A percentile compares a stretch with the other conserved stretches of the same genome.
Conservation (phyloP, 1,140 invertebrate genomes). For the Pseudobourletiella spinata region DNA sequence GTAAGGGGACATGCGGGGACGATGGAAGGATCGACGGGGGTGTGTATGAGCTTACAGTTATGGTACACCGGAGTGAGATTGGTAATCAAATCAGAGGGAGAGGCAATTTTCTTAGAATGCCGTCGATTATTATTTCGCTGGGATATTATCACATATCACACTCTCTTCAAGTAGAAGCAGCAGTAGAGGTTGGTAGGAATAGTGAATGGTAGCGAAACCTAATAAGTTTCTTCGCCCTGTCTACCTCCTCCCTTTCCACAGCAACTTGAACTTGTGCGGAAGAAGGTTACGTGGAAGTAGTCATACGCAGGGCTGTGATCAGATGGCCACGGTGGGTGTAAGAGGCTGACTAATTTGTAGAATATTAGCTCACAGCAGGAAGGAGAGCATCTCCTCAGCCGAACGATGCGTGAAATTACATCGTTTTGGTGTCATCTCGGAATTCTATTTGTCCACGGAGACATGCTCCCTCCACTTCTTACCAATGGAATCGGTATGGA, state of each 20-base stretch:
- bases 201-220: too few species aligned
- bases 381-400: slow-evolving; percentile 8
- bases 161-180: too few species aligned
- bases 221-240: background rate
- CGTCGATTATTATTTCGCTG: too few species aligned
- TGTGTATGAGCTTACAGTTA: too few species aligned
- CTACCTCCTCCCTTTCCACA: background rate
- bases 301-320: background rate
- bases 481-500: background rate
- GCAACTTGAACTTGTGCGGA: background rate
- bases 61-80: too few species aligned
- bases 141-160: too few species aligned
- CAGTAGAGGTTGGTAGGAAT: too few species aligned
- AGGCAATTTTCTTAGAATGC: too few species aligned
- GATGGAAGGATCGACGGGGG: too few species aligned
- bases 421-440: slow-evolving; percentile 24
- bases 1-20: too few species aligned
- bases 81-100: too few species aligned
- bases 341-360: slow-evolving; percentile 13
- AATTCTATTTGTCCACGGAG: slow-evolving; percentile 10
- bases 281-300: background rate
- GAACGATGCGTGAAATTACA: slow-evolving; percentile 22
- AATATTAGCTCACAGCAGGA: slow-evolving; percentile 20
- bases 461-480: background rate
- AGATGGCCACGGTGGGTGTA: slow-evolving; percentile 5